Conservation (phyloP, 2,113 vertebrate genomes). For the Oncorhynchus gorbuscha region DNA sequence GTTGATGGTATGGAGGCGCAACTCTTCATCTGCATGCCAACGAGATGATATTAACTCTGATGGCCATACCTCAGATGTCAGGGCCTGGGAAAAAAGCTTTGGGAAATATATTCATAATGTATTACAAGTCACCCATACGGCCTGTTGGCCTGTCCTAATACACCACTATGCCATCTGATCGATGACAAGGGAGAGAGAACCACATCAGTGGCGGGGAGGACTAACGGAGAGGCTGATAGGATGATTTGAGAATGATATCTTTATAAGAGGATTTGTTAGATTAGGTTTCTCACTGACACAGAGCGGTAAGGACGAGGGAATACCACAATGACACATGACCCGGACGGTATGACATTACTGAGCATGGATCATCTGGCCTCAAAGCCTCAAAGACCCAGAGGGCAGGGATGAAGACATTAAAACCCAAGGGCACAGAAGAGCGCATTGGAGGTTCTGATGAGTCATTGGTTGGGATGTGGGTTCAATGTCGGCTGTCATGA, state of each 20-base stretch:
- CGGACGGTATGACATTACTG: constrained; percentile 50
- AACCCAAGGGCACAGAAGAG: constrained; percentile 37
- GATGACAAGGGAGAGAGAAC: constrained; percentile 12
- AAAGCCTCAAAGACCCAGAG: constrained; percentile 22
- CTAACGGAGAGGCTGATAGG: constrained; percentile 11
- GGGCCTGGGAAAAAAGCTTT: constrained; percentile 11
- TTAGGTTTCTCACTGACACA: constrained; percentile 41
- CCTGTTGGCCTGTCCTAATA: constrained; percentile 29
- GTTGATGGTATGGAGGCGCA: constrained; percentile 49
- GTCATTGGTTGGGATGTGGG: constrained; percentile 20
- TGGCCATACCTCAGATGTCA: constrained; percentile 42
- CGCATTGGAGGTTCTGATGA: constrained; percentile 43
- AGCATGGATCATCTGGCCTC: constrained; percentile 57
- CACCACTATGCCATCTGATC: constrained; percentile 38
- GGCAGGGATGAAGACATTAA: constrained; percentile 56
- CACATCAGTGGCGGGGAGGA: constrained; percentile 31
- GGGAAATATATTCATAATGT: constrained; percentile 41
- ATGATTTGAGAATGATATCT: constrained; percentile 44
- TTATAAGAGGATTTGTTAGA: constrained; percentile 64
- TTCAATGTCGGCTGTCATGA: background rate
- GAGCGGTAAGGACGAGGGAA: constrained; percentile 35
- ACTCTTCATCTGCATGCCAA: constrained; percentile 49
- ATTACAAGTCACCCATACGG: constrained; percentile 18
- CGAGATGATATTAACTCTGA: constrained; percentile 37
- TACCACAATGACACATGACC: constrained; percentile 46